Evolutionary conservation across 2,797 vertebrate genomes (phyloP).

Genomic region (Loriculus beryllinus): DNA sequence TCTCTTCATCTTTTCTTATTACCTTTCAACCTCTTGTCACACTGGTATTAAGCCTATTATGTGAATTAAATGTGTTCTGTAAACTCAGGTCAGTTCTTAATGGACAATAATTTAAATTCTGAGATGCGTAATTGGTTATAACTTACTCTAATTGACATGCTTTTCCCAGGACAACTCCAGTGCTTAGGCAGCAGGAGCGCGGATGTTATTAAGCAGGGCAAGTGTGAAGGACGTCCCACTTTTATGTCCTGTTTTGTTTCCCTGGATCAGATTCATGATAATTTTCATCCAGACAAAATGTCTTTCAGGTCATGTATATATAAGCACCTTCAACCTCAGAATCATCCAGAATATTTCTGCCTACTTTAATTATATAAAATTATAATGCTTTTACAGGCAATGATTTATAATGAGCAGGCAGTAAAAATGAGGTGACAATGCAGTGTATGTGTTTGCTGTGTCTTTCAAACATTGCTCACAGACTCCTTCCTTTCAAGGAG

Average conservation of each 20-base stretch:
- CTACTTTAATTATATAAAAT: neutral
- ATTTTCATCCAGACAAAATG: neutral
- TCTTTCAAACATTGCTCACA: neutral
- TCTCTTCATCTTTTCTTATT: neutral
- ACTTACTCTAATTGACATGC: slow-evolving; percentile 45
- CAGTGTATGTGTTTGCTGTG: neutral
- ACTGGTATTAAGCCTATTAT: neutral
- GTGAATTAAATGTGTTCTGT: slow-evolving; percentile 9
- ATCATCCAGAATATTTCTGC: neutral
- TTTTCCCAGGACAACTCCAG: slow-evolving; percentile 35
- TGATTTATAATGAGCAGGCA: neutral
- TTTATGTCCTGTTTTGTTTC: neutral
- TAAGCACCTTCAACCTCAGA: neutral
- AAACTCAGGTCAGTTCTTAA: slow-evolving; percentile 49
- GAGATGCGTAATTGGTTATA: slow-evolving; percentile 16
- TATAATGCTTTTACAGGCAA: neutral
- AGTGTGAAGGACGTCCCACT: slow-evolving; percentile 42
- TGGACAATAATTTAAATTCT: slow-evolving; percentile 45
- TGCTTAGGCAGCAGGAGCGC: neutral
- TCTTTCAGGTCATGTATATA: neutral
- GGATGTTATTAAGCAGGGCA: slow-evolving; percentile 15
- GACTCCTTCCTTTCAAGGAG: neutral
- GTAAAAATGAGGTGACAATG: neutral
- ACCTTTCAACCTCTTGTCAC: neutral
- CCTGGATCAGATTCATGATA: neutral